Conservation (phyloP, 2,113 vertebrate genomes). For the Rhadina sibilatrix region DNA sequence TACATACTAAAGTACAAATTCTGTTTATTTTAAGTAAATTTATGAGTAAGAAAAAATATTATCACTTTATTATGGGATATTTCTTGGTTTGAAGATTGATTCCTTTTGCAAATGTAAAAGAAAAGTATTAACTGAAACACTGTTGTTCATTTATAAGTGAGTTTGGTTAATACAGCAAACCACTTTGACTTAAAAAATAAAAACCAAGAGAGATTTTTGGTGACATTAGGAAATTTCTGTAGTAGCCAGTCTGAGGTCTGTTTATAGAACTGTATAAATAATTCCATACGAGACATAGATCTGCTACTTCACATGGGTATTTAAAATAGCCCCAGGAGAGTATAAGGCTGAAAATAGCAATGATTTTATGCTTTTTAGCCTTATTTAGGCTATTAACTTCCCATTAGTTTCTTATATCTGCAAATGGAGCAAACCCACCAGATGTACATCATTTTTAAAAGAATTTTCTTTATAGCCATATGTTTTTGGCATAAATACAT, state of each 20-base stretch:
- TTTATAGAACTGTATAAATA: neutral
- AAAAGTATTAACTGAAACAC: neutral
- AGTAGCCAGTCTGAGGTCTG: neutral
- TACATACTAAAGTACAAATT: neutral
- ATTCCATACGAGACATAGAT: neutral
- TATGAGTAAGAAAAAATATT: neutral
- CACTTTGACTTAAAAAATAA: neutral
- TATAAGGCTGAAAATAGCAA: neutral
- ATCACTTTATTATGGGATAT: neutral
- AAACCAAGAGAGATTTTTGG: neutral
- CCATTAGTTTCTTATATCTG: neutral
- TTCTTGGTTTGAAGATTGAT: neutral
- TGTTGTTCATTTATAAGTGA: neutral
- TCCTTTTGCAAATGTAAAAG: neutral
- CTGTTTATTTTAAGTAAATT: neutral
- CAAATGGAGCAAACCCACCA: neutral
- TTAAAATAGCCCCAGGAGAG: neutral
- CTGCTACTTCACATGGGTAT: neutral
- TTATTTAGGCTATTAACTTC: constrained; percentile 6
- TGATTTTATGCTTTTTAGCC: neutral
- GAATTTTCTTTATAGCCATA: neutral
- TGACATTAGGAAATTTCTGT: neutral
- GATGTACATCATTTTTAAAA: neutral
- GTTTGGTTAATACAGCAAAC: neutral
- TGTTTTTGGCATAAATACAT: neutral